Conservation (phyloP, 2,888 invertebrate genomes). For the Trichopria drosophilae region DNA sequence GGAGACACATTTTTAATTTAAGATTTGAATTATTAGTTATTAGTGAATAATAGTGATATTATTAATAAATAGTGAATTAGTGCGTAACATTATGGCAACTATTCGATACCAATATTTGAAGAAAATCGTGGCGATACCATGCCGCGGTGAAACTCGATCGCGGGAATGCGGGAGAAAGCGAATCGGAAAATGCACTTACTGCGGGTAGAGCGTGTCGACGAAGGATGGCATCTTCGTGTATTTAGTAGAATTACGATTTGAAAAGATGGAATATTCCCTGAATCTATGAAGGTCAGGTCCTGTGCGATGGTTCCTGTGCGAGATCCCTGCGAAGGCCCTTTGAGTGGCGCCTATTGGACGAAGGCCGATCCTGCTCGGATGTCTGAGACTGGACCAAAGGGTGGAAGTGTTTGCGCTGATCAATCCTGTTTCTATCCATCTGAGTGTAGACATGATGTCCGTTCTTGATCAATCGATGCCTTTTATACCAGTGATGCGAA, state of each 20-base stretch:
- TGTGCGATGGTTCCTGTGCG: constrained; percentile 12
- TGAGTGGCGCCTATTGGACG: constrained; percentile 21
- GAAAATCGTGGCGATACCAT: too few relatives aligned
- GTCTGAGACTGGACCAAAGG: constrained; percentile 19
- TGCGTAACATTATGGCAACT: too few relatives aligned
- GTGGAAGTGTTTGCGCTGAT: constrained; percentile 21
- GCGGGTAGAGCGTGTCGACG: constrained; percentile 44
- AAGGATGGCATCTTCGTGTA: constrained; percentile 48
- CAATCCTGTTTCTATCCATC: constrained; percentile 44
- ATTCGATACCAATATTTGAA: too few relatives aligned
- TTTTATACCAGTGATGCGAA: constrained; percentile 29
- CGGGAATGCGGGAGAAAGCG: too few relatives aligned
- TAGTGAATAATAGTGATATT: too few relatives aligned
- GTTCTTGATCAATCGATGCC: constrained; percentile 5
- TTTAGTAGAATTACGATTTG: constrained; percentile 14
- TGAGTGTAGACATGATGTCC: constrained; percentile 43
- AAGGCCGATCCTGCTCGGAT: background rate
- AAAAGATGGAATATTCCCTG: constrained; percentile 27
- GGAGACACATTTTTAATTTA: too few relatives aligned
- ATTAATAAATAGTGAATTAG: too few relatives aligned
- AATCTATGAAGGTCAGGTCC: constrained; percentile 4
- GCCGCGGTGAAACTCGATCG: too few relatives aligned
- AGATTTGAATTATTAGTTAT: too few relatives aligned
- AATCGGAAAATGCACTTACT: constrained; percentile 46
- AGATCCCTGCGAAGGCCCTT: constrained; percentile 23